Evolutionary conservation across 2,888 invertebrate species (phyloP).

Genomic region (Drosophila tripunctata): DNA sequence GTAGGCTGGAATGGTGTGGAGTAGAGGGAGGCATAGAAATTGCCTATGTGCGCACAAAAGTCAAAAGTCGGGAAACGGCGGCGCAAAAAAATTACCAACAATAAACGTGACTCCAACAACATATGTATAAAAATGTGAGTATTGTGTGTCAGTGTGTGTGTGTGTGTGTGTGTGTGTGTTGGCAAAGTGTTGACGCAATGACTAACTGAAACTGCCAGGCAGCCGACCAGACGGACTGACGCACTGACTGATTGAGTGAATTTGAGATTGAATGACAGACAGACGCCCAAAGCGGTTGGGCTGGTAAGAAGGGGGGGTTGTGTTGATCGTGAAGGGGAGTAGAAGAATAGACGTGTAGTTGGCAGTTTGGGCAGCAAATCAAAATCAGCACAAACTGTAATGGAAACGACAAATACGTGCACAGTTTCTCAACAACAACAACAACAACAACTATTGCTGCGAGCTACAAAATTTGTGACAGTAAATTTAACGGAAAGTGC

Average conservation of each 20-base stretch:
- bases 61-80: constrained; percentile 64
- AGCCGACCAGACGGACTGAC: constrained; percentile 27
- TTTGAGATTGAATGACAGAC: constrained; percentile 76
- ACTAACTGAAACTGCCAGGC: constrained; percentile 72
- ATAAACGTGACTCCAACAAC: constrained; percentile 66
- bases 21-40: constrained; percentile 57
- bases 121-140: constrained; percentile 29
- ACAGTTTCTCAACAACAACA: constrained; percentile 49
- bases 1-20: background rate
- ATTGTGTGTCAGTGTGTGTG: constrained; percentile 1
- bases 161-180: constrained; percentile 25
- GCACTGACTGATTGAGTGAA: constrained; percentile 77
- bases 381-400: constrained; percentile 81
- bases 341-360: constrained; percentile 21
- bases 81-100: constrained; percentile 63
- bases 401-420: constrained; percentile 80
- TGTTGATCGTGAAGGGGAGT: background rate
- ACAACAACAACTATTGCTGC: constrained; percentile 20
- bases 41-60: constrained; percentile 70
- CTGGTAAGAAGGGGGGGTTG: too few species aligned
- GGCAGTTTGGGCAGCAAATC: constrained; percentile 66
- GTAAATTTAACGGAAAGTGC: constrained; percentile 70
- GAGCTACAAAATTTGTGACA: constrained; percentile 57
- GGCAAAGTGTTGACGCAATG: constrained; percentile 76
- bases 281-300: background rate